Conservation (phyloP, 2,113 vertebrate genomes). For the Trogon surrucura region DNA sequence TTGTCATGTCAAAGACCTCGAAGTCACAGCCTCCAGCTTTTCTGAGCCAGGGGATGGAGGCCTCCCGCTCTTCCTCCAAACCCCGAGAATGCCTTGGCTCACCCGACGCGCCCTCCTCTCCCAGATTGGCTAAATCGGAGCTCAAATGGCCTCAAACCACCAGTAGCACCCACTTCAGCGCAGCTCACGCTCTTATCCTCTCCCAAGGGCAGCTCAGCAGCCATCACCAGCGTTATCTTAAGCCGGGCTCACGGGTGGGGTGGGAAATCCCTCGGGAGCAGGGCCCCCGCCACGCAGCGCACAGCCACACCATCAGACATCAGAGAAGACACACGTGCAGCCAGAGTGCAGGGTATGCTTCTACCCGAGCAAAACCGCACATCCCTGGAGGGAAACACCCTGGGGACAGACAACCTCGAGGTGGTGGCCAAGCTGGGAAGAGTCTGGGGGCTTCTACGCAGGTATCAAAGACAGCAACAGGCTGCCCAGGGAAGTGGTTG, state of each 20-base stretch:
- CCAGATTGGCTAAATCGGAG: neutral
- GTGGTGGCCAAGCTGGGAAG: no score
- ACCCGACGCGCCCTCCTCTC: neutral
- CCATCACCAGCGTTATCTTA: neutral
- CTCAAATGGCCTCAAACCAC: neutral
- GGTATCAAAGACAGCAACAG: no score
- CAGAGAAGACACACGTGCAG: no score
- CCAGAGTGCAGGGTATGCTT: no score
- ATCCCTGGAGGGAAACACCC: no score
- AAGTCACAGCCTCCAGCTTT: neutral
- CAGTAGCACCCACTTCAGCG: neutral
- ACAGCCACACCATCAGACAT: no score
- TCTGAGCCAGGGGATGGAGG: neutral
- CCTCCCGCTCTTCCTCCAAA: neutral
- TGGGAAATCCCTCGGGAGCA: neutral
- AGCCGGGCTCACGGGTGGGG: neutral
- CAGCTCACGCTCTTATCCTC: neutral
- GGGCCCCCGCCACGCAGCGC: neutral
- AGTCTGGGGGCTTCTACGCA: no score
- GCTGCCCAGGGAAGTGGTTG: no score
- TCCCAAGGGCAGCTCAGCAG: neutral
- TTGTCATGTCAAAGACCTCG: neutral
- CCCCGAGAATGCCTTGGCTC: neutral
- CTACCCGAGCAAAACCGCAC: no score
- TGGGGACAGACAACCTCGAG: no score